phyloP scores from a whole-genome alignment of 2,113 vertebrate species.

The Dromas ardeola region DNA sequence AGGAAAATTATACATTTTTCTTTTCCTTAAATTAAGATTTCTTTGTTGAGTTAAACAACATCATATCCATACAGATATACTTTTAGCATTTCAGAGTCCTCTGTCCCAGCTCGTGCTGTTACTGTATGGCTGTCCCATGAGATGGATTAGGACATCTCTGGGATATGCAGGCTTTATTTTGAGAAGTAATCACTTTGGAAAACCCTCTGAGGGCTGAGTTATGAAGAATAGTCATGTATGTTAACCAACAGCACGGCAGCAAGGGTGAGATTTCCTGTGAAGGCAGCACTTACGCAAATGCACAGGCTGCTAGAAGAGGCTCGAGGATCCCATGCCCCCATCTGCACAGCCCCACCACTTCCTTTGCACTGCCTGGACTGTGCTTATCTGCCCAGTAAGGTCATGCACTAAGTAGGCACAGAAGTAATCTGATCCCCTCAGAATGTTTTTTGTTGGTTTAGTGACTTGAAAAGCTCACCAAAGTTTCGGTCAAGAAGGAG shows the following conservation, averaged over 20 bases:
- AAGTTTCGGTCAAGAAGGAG: neutral
- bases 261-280: neutral
- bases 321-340: rapidly evolving
- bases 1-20: neutral
- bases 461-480: neutral
- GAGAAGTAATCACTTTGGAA: neutral
- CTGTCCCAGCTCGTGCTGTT: neutral
- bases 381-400: neutral
- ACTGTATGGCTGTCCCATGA: neutral
- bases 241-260: neutral
- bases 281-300: neutral
- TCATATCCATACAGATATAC: neutral
- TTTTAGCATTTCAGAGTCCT: neutral
- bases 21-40: neutral
- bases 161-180: neutral
- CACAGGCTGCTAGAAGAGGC: neutral
- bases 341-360: neutral
- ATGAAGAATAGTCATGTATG: neutral
- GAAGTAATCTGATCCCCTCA: neutral
- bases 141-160: neutral
- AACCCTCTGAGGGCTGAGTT: neutral
- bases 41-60: neutral
- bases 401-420: neutral
- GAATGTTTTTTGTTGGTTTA: neutral
- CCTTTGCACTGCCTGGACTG: neutral